Evolutionary conservation across 1,140 invertebrate genomes (phyloP), one percentile per base, ranked within the genome.

Genomic region (Triops longicaudatus): DNA sequence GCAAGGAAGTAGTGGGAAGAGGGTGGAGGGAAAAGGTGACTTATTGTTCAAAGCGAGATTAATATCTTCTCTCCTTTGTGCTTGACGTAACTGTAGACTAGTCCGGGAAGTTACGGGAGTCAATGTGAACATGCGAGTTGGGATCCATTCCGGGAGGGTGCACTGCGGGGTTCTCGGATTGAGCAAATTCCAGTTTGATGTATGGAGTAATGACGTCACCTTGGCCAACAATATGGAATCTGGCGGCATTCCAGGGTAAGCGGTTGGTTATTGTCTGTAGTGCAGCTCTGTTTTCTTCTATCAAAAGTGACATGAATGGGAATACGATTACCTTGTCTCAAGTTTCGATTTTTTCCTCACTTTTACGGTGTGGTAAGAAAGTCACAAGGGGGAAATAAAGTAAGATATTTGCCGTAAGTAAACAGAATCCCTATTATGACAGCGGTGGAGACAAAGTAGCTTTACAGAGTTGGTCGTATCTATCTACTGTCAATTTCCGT

Each of bases 211-310:
- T 83, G 95, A 98, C 85, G 96, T 98, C 78, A 97, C 94, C 1
- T 85, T 97, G 27, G 95, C 95, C 42, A 98, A 98, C 86, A 91
- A 95, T 83, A 98, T 98, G 96, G 96, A 98, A 85, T 94, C 93
- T 81, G 94, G 93, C 0, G 96, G 96, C 27, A 89, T 94, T 77
- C 94, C 96, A 12, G 96, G 95, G 91, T 94, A 86, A 88, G 85
- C 85, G 75, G 73, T 63, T 17, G 2, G 22, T 63, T 63, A n/a
- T 63, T 50, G 74, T 5, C 74, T 44, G 72, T 14, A n/a, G n/a
- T n/a, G n/a, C 6, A 50, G 42, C 5, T 26, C 28, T 63, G 78
- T 78, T 77, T 75, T 78, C 22, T 44, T 50, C 27, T 79, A 63
- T 79, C 31, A 37, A 37, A 7, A 37, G 31, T 2, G 31, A 37